Evolutionary conservation across 2,888 invertebrate species (phyloP), one percentile per base, ranked within the genome.

Genomic region (Cremastinae sp.): DNA sequence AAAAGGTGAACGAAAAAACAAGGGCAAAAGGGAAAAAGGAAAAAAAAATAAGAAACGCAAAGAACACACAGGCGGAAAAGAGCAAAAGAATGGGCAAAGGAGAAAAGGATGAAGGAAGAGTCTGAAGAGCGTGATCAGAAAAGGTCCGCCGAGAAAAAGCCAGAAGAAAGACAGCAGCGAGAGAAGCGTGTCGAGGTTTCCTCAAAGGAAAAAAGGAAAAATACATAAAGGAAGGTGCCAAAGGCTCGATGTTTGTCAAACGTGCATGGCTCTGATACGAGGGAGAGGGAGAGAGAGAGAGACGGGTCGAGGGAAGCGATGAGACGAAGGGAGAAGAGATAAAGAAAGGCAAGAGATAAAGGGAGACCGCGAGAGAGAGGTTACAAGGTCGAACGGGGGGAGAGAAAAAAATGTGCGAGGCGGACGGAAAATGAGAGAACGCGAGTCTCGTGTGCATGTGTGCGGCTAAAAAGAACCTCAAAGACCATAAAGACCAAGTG

Each of bases 401-500:
- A 56, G 28, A 53, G 41, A 9, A 43, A 66, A 68, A 72, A 73
- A 45, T 43, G 43, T 59, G 73, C 28, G 51, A 20, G 28, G 16
- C 8, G n/a, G 16, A 47, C 7, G 12, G 78, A 10, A 59, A n/a
- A 53, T 16, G 38, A 5, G 56, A 62, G 43, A 34, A 34, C 38
- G 34, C 8, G 73, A 66, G 49, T 4, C 38, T 53, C 16, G 47
- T 59, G 34, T 22, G 34, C 36, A 45, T 51, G 61, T 49, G 62
- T 36, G 54, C 62, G 61, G 80, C 81, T 83, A 83, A 85, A 69
- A 85, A 84, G 84, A 85, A 83, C 84, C 83, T 85, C 84, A 85
- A 85, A 85, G 85, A 84, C 79, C 81, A 84, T 85, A 85, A 85
- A 85, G 85, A 84, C 84, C 84, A 84, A 84, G 85, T 85, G 86